Evolutionary conservation across 2,113 vertebrate genomes (phyloP), one percentile per base, ranked within the genome.

Genomic region (Arenaria interpres): DNA sequence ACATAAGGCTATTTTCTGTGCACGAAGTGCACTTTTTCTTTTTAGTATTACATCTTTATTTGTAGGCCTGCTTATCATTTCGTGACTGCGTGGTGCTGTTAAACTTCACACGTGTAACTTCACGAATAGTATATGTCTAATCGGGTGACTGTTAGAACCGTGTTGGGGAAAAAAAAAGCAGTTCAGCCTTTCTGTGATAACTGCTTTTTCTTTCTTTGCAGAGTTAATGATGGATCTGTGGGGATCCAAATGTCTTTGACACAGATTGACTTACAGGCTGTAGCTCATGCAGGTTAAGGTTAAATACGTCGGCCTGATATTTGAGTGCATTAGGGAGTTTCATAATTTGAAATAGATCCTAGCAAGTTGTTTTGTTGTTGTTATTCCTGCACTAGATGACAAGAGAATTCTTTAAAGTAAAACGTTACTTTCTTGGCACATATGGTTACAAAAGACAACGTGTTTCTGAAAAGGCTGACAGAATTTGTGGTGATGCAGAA

Each of bases 301-400:
- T 95, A 85, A 95, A 90, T 85, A 82, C 88, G 39, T 57, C 54
- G 82, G 20, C 75, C 63, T 87, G 82, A 71, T 83, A 90, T 37
- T 88, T 91, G 95, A 95, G 87, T 60, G 56, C 68, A 85, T 88
- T 9, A 54, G 48, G 60, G 37, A 92, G 73, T 89, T 96, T 96
- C 46, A 35, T 95, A 89, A 92, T 57, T 77, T 78, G 91, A 94
- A 94, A 84, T 39, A 89, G 86, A 85, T 87, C 83, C 83, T 81
- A 59, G 63, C 72, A 63, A 56, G 77, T 76, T 93, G 67, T 1
- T 69, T 46, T 54, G 37, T 73, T 69, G 23, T 39, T 71, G 37
- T 71, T 93, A 22, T 78, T 96, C 51, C 69, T 89, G 64, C 27
- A 16, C 60, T 92, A 89, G 69, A 63, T 78, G n/a, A 51, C 39